Percentiles rank a stretch among this genome's conserved stretches.
These are phyloP conservation scores for Drosophila nigritarsus DNA, from an alignment of 2,888 invertebrate species.

Conservation along the genomic window DNA sequence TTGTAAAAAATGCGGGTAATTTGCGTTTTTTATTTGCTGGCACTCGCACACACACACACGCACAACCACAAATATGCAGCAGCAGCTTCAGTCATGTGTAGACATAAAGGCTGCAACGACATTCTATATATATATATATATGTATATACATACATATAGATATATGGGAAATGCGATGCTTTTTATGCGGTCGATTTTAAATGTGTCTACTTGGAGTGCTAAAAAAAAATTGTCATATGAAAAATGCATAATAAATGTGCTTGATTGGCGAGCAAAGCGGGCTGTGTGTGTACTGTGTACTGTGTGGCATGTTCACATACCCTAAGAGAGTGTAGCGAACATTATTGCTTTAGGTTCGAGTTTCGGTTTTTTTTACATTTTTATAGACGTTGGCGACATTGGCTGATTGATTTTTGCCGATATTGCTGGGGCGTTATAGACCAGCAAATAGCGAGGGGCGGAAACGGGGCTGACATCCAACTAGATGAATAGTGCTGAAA, in stretches of 20 bases:
- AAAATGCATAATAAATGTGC: conserved; percentile 78
- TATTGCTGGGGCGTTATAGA: conserved; percentile 50
- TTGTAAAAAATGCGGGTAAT: conserved; percentile 80
- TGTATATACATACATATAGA: conserved; percentile 13
- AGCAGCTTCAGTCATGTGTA: conserved; percentile 48
- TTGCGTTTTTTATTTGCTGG: conserved; percentile 58
- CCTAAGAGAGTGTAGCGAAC: conserved; percentile 45
- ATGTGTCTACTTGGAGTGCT: conserved; percentile 69
- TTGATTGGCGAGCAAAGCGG: conserved; percentile 59
- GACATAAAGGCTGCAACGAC: conserved; percentile 54
- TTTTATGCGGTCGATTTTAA: conserved; percentile 77
- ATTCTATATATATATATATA: conserved; percentile 19
- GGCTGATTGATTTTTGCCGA: conserved; percentile 67
- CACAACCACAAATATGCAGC: conserved; percentile 36
- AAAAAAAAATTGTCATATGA: conserved; percentile 71
- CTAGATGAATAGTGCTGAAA: conserved; percentile 42
- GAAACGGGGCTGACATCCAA: neutral
- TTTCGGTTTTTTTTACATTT: conserved; percentile 31
- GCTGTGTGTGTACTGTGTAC: neutral
- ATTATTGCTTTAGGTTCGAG: conserved; percentile 17
- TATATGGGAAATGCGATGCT: conserved; percentile 42
- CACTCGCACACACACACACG: conserved; percentile 16
- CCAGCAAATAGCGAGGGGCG: neutral
- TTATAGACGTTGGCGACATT: conserved; percentile 50
- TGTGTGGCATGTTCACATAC: conserved; percentile 53